Evolutionary conservation across 1,140 invertebrate species (phyloP).

Genomic region (Trichonephila clavata): DNA sequence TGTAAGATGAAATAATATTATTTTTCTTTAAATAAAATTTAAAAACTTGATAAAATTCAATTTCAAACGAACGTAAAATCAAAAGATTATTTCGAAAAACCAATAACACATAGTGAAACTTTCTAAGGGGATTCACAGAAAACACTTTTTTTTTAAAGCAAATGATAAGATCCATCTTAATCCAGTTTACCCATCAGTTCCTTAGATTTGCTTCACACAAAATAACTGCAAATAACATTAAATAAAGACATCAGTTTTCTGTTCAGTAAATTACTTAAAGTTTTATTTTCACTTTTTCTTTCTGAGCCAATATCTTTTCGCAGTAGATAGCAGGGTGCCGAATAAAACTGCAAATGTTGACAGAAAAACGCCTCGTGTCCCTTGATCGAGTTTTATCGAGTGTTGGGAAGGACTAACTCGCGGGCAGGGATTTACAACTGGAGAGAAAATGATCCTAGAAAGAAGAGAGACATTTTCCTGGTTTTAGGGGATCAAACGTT

Average conservation of each 20-base stretch:
- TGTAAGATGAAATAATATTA: no score
- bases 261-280: not conserved
- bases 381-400: conserved; percentile 45
- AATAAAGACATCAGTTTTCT: not conserved
- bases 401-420: conserved; percentile 34
- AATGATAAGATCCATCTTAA: not conserved
- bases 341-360: conserved; percentile 27
- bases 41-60: no score
- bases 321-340: not conserved
- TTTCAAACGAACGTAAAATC: no score
- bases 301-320: not conserved
- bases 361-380: not conserved
- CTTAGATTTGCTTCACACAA: not conserved
- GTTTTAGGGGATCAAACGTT: conserved; percentile 54
- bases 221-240: not conserved
- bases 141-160: no score
- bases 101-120: not conserved
- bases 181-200: not conserved
- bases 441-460: not conserved
- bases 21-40: no score
- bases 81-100: no score
- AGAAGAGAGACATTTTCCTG: not conserved
- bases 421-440: conserved; percentile 23
- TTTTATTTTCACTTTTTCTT: not conserved
- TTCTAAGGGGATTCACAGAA: not conserved